phyloP scores from a whole-genome alignment of 2,797 vertebrate genomes.

The Rhyacichthys aspro region DNA sequence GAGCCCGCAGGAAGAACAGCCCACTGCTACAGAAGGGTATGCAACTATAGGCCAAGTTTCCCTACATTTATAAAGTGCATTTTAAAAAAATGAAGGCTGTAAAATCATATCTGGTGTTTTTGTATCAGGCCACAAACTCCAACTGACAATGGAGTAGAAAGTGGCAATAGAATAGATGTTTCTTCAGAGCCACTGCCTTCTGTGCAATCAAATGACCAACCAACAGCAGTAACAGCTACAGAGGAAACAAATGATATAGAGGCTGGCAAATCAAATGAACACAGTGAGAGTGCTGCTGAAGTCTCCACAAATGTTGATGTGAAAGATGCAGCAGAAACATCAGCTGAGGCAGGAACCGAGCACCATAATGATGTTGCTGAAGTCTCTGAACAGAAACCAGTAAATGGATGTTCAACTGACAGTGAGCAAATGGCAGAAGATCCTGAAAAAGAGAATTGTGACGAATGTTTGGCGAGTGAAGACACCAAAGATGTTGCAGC shows the following conservation, averaged over 20 bases:
- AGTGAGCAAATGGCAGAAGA: no score
- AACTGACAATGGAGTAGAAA: slow-evolving; percentile 19
- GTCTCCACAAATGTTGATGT: slow-evolving; percentile 14
- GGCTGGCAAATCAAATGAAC: slow-evolving; percentile 11
- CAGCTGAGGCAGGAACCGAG: slow-evolving; percentile 1
- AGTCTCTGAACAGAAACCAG: slow-evolving; percentile 11
- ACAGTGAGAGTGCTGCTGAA: slow-evolving; percentile 6
- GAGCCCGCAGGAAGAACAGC: slow-evolving; percentile 9
- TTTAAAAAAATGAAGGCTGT: slow-evolving; percentile 1
- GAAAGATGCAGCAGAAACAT: slow-evolving; percentile 18
- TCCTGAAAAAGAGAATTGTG: no score
- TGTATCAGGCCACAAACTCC: slow-evolving; percentile 44
- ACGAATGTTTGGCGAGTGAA: slow-evolving; percentile 9
- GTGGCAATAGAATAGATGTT: slow-evolving; percentile 5
- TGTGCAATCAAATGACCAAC: slow-evolving; percentile 9
- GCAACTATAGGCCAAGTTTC: no score
- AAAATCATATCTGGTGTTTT: neutral
- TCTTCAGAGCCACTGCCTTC: slow-evolving; percentile 5
- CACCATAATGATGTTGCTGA: neutral
- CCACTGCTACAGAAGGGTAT: no score
- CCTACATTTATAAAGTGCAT: slow-evolving; percentile 16
- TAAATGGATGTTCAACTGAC: slow-evolving; percentile 12
- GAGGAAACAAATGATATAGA: slow-evolving; percentile 3
- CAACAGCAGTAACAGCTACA: slow-evolving; percentile 3
- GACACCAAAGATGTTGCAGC: neutral